A percentile compares a stretch with the other conserved stretches of the same genome.
Conservation (phyloP, 53 echinoderm and acorn worm species). For the Stichopus horrens region DNA sequence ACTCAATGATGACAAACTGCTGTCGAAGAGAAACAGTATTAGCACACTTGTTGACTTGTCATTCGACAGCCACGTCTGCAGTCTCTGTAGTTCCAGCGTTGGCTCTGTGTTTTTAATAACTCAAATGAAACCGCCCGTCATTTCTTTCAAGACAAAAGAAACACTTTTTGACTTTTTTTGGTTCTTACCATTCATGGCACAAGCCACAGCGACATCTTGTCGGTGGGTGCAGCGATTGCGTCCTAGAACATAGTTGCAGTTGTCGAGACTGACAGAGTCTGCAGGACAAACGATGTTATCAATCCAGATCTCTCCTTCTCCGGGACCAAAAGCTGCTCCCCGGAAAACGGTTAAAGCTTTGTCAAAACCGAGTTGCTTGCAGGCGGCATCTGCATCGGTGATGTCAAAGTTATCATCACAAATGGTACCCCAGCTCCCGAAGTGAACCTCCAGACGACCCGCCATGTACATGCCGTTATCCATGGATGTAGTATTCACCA, state of each 20-base stretch:
- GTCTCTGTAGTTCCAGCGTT: no score
- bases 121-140: no score
- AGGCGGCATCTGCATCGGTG: conserved; percentile 61
- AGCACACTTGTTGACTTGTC: no score
- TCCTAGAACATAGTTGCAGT: conserved; percentile 2
- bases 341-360: conserved; percentile 37
- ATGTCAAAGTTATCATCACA: conserved; percentile 67
- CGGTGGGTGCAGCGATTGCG: conserved; percentile 6
- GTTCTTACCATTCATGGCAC: conserved; percentile 18
- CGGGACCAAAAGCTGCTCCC: conserved; percentile 59
- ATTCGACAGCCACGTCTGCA: no score
- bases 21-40: no score
- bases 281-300: conserved; percentile 59
- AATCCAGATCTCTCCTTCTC: conserved; percentile 64
- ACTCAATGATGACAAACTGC: no score
- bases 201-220: conserved; percentile 29
- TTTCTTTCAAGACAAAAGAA: neutral
- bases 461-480: conserved; percentile 9
- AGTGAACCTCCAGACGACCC: conserved; percentile 52
- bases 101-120: no score
- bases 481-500: conserved; percentile 21
- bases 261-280: neutral
- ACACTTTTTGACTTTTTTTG: neutral
- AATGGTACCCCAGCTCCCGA: conserved; percentile 64
- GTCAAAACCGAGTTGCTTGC: conserved; percentile 63